Conservation (phyloP, 53 echinoderm and acorn worm species). For the Echinarachnius parma region DNA sequence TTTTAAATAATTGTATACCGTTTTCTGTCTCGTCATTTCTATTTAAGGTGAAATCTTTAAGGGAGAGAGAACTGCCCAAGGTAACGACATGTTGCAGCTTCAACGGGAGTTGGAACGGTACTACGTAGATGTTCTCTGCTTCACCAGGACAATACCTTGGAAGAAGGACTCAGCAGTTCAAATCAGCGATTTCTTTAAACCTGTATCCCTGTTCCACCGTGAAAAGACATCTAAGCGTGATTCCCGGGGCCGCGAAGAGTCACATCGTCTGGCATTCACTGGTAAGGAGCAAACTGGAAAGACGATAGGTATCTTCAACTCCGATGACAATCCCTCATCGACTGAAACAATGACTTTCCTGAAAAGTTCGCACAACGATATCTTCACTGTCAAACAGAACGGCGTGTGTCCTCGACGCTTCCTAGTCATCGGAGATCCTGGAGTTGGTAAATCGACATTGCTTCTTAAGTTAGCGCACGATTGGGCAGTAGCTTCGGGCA, state of each 20-base stretch:
- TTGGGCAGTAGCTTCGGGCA: background rate
- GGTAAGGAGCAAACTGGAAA: background rate
- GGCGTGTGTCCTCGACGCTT: background rate
- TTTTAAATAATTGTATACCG: no score
- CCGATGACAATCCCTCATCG: background rate
- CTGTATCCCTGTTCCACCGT: background rate
- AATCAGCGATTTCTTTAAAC: background rate
- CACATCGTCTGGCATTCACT: no score
- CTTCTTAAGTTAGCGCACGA: background rate
- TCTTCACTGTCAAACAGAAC: background rate
- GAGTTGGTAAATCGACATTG: background rate
- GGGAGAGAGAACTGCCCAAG: background rate
- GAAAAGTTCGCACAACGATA: background rate
- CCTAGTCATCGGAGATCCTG: background rate
- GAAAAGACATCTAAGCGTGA: background rate
- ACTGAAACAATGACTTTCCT: background rate
- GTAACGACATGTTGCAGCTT: background rate
- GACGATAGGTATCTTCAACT: background rate
- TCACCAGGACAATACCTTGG: background rate
- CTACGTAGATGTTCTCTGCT: background rate
- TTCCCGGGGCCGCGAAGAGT: background rate
- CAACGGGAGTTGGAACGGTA: background rate
- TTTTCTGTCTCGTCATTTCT: no score
- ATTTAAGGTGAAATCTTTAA: background rate
- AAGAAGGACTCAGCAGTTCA: background rate